Evolutionary conservation across 2,888 invertebrate genomes (phyloP).

Genomic region (Pogonocherus hispidulus): DNA sequence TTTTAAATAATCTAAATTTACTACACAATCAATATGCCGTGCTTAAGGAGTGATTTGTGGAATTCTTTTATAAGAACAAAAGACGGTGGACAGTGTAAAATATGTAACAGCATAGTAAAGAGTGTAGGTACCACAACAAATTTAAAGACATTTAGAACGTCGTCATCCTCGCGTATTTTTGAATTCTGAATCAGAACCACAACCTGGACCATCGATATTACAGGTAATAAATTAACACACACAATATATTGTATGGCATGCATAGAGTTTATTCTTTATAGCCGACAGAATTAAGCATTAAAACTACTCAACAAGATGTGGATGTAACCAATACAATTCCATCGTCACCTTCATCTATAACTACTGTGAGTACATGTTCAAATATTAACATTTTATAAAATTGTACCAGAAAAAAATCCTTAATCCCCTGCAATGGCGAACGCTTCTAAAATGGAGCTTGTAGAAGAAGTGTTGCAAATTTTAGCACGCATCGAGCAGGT

Average conservation of each 20-base stretch:
- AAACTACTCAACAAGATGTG: neutral
- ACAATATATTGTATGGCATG: neutral
- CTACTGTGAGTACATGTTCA: neutral
- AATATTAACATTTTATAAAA: constrained; percentile 49
- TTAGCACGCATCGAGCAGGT: constrained; percentile 56
- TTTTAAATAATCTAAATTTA: too few relatives aligned
- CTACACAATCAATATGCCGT: neutral
- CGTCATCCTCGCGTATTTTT: constrained; percentile 11
- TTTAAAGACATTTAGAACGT: constrained; percentile 11
- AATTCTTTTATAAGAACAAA: neutral
- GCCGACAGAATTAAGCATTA: neutral
- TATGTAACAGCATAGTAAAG: constrained; percentile 2
- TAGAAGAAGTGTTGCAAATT: constrained; percentile 30
- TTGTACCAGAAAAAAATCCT: constrained; percentile 47
- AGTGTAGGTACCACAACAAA: constrained; percentile 17
- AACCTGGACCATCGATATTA: neutral
- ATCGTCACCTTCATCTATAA: neutral
- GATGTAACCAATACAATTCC: neutral
- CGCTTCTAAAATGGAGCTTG: constrained; percentile 55
- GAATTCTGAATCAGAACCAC: neutral
- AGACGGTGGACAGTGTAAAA: constrained; percentile 14
- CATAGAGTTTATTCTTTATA: neutral
- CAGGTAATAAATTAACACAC: neutral
- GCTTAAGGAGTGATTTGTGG: constrained; percentile 14
- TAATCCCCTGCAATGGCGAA: constrained; percentile 56